Percentiles rank a stretch among this genome's conserved stretches.
Evolutionary conservation across 2,888 invertebrate genomes (phyloP).

Genomic region (Athalia cordata): DNA sequence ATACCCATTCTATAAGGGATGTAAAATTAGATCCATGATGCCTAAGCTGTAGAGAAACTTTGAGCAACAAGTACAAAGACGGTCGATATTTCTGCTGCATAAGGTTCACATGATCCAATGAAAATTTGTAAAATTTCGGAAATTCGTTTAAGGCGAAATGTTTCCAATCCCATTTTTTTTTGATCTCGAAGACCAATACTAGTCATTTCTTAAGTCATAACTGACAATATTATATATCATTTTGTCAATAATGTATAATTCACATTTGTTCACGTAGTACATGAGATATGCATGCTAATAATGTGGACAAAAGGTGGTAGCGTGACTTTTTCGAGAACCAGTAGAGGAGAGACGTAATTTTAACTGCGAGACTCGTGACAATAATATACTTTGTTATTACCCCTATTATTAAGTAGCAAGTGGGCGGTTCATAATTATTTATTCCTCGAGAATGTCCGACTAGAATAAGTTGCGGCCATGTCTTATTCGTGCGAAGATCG

Average conservation of each 20-base stretch:
- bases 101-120: too few relatives aligned
- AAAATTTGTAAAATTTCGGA: too few relatives aligned
- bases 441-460: conserved; percentile 9
- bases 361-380: conserved; percentile 56
- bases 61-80: too few relatives aligned
- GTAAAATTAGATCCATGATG: too few relatives aligned
- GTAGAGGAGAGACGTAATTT: not conserved
- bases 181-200: not conserved
- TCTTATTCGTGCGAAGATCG: too few relatives aligned
- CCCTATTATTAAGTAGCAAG: conserved; percentile 61
- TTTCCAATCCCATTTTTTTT: not conserved
- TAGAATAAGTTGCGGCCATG: too few relatives aligned
- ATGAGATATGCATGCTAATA: conserved; percentile 60
- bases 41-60: too few relatives aligned
- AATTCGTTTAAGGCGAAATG: too few relatives aligned
- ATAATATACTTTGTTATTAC: conserved; percentile 69
- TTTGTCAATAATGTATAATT: not conserved
- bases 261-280: conserved; percentile 25
- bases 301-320: conserved; percentile 63
- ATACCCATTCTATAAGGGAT: too few relatives aligned
- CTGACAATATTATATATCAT: too few relatives aligned
- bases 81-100: too few relatives aligned
- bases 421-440: conserved; percentile 43
- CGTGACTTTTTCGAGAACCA: conserved; percentile 62
- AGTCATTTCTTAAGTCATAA: too few relatives aligned